Conservation (phyloP, 2,888 invertebrate genomes). For the Hypolimnas misippus region DNA sequence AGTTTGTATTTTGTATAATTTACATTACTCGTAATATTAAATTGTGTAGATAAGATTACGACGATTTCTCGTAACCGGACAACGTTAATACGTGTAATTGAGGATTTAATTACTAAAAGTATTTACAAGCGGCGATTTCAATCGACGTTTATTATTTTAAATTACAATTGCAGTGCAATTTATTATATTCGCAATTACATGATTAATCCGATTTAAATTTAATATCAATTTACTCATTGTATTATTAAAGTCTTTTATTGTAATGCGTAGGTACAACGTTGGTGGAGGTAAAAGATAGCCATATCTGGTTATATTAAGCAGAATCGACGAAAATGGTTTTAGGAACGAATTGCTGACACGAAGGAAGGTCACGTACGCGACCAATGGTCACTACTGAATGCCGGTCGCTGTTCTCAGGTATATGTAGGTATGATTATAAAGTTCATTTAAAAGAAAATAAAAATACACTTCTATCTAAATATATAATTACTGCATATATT, state of each 20-base stretch:
- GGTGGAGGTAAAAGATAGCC: slow-evolving; percentile 25
- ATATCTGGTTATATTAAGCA: slow-evolving; percentile 31
- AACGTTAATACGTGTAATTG: neutral
- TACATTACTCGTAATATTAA: neutral
- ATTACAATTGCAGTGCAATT: neutral
- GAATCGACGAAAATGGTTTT: slow-evolving; percentile 33
- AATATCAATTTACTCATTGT: neutral
- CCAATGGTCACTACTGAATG: slow-evolving; percentile 63
- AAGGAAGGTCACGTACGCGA: slow-evolving; percentile 67
- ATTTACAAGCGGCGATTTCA: slow-evolving; percentile 6
- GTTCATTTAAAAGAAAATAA: neutral
- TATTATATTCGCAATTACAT: neutral
- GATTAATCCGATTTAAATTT: neutral
- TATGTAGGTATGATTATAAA: neutral
- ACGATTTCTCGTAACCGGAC: slow-evolving; percentile 5
- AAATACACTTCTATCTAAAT: neutral
- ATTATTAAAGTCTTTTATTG: slow-evolving; percentile 11
- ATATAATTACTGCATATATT: too few species aligned
- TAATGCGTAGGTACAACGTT: slow-evolving; percentile 15
- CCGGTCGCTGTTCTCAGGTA: slow-evolving; percentile 50
- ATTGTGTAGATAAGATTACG: neutral
- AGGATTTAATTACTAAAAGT: neutral
- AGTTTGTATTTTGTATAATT: neutral
- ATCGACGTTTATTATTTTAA: slow-evolving; percentile 1
- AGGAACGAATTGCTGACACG: slow-evolving; percentile 46